Percentiles rank a stretch among this genome's conserved stretches.
Evolutionary conservation across 1,140 invertebrate species (phyloP).

Genomic region (Dermatophagoides farinae): DNA sequence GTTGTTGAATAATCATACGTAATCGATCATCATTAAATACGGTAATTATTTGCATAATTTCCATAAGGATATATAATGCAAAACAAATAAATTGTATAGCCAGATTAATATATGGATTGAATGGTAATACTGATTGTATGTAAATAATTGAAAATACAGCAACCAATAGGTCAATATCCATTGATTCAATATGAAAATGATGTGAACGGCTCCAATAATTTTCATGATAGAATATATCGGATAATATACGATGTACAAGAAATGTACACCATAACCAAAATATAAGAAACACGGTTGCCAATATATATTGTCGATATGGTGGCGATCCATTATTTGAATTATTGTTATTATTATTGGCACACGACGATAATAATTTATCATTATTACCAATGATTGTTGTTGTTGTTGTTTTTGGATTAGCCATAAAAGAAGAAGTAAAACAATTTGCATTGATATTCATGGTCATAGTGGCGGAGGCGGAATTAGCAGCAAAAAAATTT

Average conservation of each 20-base stretch:
- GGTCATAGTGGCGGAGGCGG: too few relatives aligned
- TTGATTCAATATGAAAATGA: neutral
- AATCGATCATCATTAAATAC: neutral
- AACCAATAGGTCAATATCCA: neutral
- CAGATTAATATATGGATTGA: neutral
- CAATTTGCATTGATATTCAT: too few relatives aligned
- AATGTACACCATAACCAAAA: neutral
- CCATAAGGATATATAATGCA: neutral
- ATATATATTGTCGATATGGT: too few relatives aligned
- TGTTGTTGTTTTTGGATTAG: too few relatives aligned
- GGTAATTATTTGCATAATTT: neutral
- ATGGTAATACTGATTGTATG: neutral
- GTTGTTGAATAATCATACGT: neutral
- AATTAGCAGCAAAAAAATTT: too few relatives aligned
- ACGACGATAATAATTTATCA: too few relatives aligned
- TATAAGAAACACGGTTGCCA: neutral
- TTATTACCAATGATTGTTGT: too few relatives aligned
- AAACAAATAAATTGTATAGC: neutral
- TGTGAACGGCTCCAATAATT: neutral
- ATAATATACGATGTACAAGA: neutral
- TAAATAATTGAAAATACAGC: neutral
- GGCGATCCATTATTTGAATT: too few relatives aligned
- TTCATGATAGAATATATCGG: neutral
- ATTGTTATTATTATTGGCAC: too few relatives aligned
- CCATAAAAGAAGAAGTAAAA: too few relatives aligned